Evolutionary conservation across 2,113 vertebrate genomes (phyloP).

Genomic region (Tylochromis polylepis): DNA sequence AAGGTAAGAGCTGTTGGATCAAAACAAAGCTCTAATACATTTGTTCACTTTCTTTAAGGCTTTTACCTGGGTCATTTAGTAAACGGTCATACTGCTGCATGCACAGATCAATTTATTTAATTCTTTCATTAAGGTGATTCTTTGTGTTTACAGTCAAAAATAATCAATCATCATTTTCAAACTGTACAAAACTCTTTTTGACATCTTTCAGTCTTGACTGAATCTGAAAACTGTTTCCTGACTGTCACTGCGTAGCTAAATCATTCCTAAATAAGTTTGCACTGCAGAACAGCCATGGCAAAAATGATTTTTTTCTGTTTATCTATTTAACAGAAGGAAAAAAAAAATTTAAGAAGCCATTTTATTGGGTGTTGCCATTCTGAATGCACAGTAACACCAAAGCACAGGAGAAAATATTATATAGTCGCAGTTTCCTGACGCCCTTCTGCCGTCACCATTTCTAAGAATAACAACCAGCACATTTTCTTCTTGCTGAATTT

Average conservation of each 20-base stretch:
- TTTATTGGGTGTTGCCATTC: neutral
- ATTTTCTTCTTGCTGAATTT: neutral
- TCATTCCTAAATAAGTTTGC: neutral
- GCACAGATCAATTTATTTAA: neutral
- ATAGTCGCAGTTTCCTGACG: constrained; percentile 19
- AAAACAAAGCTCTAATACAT: too few relatives aligned
- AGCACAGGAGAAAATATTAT: neutral
- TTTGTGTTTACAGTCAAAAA: neutral
- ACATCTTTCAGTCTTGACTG: neutral
- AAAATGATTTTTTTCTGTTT: neutral
- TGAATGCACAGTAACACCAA: neutral
- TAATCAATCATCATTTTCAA: neutral
- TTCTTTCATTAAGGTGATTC: neutral
- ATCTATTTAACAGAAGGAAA: neutral
- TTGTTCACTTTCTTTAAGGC: too few relatives aligned
- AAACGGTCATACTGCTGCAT: neutral
- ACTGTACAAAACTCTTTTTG: neutral
- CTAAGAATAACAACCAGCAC: neutral
- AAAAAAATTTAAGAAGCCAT: neutral
- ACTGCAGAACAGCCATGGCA: neutral
- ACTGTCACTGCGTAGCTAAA: neutral
- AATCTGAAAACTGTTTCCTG: neutral
- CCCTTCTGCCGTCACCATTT: neutral
- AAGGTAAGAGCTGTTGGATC: neutral
- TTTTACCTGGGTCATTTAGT: too few relatives aligned